Evolutionary conservation across 1,140 invertebrate species (phyloP).

Genomic region (Caenorhabditis brenneri): DNA sequence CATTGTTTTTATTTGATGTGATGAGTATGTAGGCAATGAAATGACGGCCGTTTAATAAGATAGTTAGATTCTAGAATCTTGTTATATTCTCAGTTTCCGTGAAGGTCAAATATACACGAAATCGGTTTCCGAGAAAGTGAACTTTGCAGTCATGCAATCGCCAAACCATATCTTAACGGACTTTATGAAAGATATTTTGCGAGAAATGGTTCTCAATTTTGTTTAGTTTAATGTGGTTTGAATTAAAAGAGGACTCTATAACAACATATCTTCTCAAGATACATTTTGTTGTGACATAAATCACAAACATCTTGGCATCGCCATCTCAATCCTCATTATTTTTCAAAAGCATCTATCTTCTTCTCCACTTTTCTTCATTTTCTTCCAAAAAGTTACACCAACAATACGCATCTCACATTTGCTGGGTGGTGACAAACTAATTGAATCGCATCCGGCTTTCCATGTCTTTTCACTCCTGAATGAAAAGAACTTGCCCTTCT

Average conservation of each 20-base stretch:
- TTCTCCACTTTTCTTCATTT: background rate
- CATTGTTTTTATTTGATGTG: background rate
- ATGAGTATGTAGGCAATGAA: background rate
- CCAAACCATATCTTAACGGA: background rate
- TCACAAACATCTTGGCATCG: conserved; percentile 3
- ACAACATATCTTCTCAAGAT: background rate
- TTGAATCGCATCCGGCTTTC: conserved; percentile 25
- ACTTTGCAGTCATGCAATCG: conserved; percentile 19
- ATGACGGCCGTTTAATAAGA: background rate
- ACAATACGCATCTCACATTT: conserved; percentile 2
- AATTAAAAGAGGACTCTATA: background rate
- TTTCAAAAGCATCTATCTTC: conserved; percentile 21
- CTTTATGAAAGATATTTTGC: background rate
- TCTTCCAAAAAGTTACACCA: conserved; percentile 31
- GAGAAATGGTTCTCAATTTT: background rate
- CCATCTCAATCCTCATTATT: background rate
- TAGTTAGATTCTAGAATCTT: background rate
- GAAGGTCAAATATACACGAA: conserved; percentile 24
- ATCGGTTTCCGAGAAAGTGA: conserved; percentile 35
- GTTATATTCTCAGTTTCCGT: conserved; percentile 13
- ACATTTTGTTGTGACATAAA: background rate
- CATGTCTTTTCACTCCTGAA: background rate
- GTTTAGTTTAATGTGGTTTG: background rate
- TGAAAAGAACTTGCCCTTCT: conserved; percentile 39
- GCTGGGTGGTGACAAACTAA: conserved; percentile 26